Base-by-base conservation (phyloP, 2,888 invertebrate genomes). In the Cactoblastis cactorum region DNA sequence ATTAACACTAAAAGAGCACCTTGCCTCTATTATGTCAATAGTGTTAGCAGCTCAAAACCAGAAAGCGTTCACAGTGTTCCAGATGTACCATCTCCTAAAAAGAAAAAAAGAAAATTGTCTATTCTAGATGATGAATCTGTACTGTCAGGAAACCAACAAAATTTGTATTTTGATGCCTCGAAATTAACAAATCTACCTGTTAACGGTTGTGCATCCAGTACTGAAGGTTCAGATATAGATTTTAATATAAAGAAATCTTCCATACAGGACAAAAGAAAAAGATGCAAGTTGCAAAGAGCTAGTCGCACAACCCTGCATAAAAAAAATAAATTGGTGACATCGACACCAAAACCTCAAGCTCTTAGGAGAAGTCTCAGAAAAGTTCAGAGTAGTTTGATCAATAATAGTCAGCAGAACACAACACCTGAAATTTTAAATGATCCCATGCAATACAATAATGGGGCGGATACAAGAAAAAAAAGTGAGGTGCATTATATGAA, bases 1-100 rank as follows among this genome's bases (percentile, higher is more conserved):
- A 74, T 90, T 24, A 74, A 77, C 58, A 88, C 90, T 1, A 83
- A 83, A 56, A 71, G 84, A 64, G 84, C 90, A 11, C 90, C 90
- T 0, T 90, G 89, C 72, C 81, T 89, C 34, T 77, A 80, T 62
- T 78, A 77, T 61, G 83, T 81, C 72, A 84, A 87, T 43, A 80
- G 76, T 62, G 59, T 71, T 33, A 62, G 74, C 33, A 82, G 76
- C 59, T 77, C 80, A 9, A 80, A 77, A 60, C 61, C 63, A 14
- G 71, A 65, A 57, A 77, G 71, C 67, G 64, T 67, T 56, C 69
- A 63, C 38, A 76, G 73, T 58, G 61, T 57, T 35, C 50, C 64
- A 9, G 71, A 74, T 33, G 67, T 75, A 53, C 68, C 78, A 11
- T 37, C 37, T 0, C 73, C 77, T 6, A 71, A 71, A 51, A 84